Evolutionary conservation across 1,140 invertebrate species (phyloP).

Genomic region (Lepidostoma basale): DNA sequence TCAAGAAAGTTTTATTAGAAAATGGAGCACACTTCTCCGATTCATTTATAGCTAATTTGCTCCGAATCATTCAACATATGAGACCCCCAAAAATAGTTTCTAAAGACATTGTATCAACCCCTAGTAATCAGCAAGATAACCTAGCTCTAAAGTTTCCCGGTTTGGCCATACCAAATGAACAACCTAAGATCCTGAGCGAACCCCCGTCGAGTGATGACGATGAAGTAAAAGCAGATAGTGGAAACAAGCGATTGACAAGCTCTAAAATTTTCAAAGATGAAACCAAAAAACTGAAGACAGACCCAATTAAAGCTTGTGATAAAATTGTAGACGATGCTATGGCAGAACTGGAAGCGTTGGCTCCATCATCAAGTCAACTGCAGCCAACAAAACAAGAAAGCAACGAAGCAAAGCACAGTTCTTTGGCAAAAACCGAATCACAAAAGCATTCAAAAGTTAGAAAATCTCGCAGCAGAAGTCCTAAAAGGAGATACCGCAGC

Average conservation of each 20-base stretch:
- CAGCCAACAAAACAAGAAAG: conserved; percentile 14
- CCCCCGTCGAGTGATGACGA: conserved; percentile 53
- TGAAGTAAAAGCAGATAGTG: conserved; percentile 51
- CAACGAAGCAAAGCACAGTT: not conserved
- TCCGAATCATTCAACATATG: conserved; percentile 95
- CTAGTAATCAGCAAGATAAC: conserved; percentile 59
- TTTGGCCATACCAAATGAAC: conserved; percentile 88
- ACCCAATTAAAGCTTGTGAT: conserved; percentile 46
- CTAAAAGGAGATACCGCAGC: conserved; percentile 47
- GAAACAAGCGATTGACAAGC: conserved; percentile 53
- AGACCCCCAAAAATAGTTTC: conserved; percentile 63
- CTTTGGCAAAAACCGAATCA: conserved; percentile 30
- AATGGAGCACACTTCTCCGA: conserved; percentile 96
- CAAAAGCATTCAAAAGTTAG: conserved; percentile 41
- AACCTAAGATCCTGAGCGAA: conserved; percentile 54
- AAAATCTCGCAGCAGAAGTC: conserved; percentile 47
- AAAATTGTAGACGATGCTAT: conserved; percentile 81
- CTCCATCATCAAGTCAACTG: conserved; percentile 62
- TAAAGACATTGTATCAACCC: conserved; percentile 43
- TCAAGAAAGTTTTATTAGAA: conserved; percentile 85
- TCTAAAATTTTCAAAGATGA: conserved; percentile 58
- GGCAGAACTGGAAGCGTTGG: conserved; percentile 87
- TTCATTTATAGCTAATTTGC: conserved; percentile 89
- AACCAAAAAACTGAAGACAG: conserved; percentile 34
- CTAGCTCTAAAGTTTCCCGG: conserved; percentile 86